phyloP scores from a whole-genome alignment of 2,888 invertebrate species.

The Drosophila eohydei region DNA sequence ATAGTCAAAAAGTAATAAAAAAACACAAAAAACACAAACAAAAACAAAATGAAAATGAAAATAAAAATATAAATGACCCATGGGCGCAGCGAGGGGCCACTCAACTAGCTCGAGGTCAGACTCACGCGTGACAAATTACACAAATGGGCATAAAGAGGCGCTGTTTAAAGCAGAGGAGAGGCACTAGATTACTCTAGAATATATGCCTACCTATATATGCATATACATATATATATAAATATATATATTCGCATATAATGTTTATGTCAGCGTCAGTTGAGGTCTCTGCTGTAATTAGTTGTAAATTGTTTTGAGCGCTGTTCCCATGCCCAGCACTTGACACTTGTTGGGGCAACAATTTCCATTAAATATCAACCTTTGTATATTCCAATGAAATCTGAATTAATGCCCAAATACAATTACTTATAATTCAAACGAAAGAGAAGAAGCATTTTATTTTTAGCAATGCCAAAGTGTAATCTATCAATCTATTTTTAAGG shows the following conservation, averaged over 20 bases:
- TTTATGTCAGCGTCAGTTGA: conserved; percentile 26
- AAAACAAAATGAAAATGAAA: neutral
- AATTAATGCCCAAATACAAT: neutral
- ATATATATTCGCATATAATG: conserved; percentile 24
- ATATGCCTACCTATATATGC: neutral
- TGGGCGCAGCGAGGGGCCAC: conserved; percentile 31
- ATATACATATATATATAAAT: neutral
- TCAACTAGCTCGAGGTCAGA: conserved; percentile 53
- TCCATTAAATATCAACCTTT: conserved; percentile 16
- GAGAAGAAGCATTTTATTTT: neutral
- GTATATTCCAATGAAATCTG: conserved; percentile 11
- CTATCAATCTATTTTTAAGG: conserved; percentile 26
- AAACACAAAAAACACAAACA: neutral
- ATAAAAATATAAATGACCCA: conserved; percentile 26
- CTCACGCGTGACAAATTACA: conserved; percentile 60
- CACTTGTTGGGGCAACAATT: conserved; percentile 18
- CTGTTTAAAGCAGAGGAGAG: conserved; percentile 8
- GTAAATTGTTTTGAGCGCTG: conserved; percentile 44
- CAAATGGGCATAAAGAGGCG: conserved; percentile 18
- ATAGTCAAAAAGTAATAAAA: conserved; percentile 18
- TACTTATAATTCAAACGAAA: neutral
- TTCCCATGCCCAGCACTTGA: conserved; percentile 41
- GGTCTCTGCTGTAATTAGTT: conserved; percentile 44
- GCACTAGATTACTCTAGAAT: conserved; percentile 6
- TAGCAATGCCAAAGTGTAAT: conserved; percentile 14